Percentiles rank a stretch among this genome's conserved stretches.
Conservation (phyloP, 1,140 invertebrate genomes). For the Carcinoscorpius rotundicauda region DNA sequence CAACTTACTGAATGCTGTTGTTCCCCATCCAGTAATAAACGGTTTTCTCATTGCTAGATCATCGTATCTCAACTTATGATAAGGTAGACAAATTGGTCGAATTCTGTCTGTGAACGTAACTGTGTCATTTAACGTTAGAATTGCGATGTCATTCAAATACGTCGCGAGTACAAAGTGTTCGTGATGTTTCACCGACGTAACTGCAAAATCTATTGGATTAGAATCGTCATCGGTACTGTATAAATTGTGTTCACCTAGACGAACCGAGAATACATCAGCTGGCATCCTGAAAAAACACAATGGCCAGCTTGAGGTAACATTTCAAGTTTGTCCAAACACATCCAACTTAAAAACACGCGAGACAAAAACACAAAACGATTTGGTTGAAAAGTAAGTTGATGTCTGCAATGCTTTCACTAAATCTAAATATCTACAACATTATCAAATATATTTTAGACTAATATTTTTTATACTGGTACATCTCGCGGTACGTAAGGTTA, state of each 20-base stretch:
- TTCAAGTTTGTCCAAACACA: no score
- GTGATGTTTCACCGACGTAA: slow-evolving; percentile 12
- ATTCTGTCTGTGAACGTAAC: slow-evolving; percentile 24
- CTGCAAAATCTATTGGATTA: slow-evolving; percentile 16
- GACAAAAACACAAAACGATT: no score
- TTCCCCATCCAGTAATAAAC: slow-evolving; percentile 47
- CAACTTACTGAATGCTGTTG: slow-evolving; percentile 15
- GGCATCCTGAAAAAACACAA: slow-evolving; percentile 8
- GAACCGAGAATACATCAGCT: slow-evolving; percentile 17
- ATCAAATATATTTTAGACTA: no score
- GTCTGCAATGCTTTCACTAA: no score
- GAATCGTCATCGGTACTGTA: slow-evolving; percentile 19
- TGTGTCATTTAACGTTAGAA: slow-evolving; percentile 24
- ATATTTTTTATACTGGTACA: no score
- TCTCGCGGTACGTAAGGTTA: no score
- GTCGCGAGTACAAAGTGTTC: slow-evolving; percentile 26
- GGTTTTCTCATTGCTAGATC: slow-evolving; percentile 17
- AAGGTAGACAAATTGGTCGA: slow-evolving; percentile 28
- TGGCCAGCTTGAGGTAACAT: no score
- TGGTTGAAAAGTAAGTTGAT: no score
- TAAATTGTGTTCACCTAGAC: slow-evolving; percentile 31
- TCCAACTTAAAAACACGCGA: no score
- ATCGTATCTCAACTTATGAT: slow-evolving; percentile 12
- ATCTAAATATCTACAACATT: no score
- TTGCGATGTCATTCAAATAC: slow-evolving; percentile 31